Evolutionary conservation across 2,113 vertebrate species (phyloP).

Genomic region (Tricholaema leucomelas): DNA sequence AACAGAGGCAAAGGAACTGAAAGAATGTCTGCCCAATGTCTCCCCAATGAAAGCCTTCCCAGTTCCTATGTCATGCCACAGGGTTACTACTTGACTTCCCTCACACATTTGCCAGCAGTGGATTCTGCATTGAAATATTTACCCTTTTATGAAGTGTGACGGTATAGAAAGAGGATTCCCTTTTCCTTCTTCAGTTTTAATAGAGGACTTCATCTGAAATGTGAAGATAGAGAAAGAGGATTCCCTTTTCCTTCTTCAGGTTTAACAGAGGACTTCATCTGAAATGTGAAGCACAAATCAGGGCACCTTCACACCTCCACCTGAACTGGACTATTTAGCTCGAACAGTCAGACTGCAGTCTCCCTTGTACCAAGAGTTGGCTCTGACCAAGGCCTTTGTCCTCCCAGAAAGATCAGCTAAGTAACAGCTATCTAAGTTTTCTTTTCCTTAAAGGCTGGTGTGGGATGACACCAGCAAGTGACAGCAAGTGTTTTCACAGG

Average conservation of each 20-base stretch:
- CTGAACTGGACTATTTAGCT: constrained; percentile 36
- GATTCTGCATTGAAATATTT: constrained; percentile 2
- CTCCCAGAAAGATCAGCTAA: neutral
- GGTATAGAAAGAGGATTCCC: neutral
- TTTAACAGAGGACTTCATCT: neutral
- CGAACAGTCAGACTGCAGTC: neutral
- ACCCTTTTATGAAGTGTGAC: neutral
- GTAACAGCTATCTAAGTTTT: neutral
- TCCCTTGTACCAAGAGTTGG: neutral
- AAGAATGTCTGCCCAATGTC: neutral
- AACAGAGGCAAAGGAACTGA: neutral
- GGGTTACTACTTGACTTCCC: neutral
- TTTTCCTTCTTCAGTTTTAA: neutral
- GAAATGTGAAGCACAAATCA: neutral
- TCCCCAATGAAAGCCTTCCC: neutral
- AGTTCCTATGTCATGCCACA: neutral
- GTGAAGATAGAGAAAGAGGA: neutral
- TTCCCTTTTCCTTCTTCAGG: neutral
- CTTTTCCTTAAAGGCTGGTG: neutral
- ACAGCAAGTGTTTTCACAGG: neutral
- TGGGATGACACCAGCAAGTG: neutral
- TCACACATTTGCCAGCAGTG: neutral
- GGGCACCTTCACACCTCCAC: neutral
- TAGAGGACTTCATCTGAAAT: neutral
- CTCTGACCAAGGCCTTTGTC: neutral